phyloP scores from a whole-genome alignment of 2,113 vertebrate species.

The Dolichotis patagonum region DNA sequence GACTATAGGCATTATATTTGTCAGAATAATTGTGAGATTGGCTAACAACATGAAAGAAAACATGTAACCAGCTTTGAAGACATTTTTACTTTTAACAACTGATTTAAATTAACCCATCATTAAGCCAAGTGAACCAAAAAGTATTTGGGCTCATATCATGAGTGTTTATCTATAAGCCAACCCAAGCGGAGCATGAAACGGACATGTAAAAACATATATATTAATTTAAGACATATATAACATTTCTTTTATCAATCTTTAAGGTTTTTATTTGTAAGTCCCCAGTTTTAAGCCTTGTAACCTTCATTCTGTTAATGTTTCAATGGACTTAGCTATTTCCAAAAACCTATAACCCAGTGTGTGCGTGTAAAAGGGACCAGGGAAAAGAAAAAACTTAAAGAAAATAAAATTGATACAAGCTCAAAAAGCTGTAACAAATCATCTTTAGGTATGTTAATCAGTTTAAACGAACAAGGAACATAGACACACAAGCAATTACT shows the following conservation, averaged over 20 bases:
- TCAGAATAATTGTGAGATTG: background rate
- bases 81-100: background rate
- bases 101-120: background rate
- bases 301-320: background rate
- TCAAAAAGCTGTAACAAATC: background rate
- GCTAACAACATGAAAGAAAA: background rate
- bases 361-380: background rate
- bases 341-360: background rate
- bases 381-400: background rate
- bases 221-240: background rate
- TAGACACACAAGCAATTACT: background rate
- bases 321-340: background rate
- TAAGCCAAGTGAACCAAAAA: background rate
- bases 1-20: background rate
- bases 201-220: background rate
- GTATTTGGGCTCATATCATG: background rate
- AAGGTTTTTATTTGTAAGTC: background rate
- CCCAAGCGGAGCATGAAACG: background rate
- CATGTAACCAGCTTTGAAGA: background rate
- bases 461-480: background rate
- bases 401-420: background rate
- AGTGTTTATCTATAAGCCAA: background rate
- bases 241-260: background rate
- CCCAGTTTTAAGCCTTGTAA: background rate
- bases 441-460: background rate